phyloP scores from a whole-genome alignment of 2,888 invertebrate genomes.

The Magallana nippona region DNA sequence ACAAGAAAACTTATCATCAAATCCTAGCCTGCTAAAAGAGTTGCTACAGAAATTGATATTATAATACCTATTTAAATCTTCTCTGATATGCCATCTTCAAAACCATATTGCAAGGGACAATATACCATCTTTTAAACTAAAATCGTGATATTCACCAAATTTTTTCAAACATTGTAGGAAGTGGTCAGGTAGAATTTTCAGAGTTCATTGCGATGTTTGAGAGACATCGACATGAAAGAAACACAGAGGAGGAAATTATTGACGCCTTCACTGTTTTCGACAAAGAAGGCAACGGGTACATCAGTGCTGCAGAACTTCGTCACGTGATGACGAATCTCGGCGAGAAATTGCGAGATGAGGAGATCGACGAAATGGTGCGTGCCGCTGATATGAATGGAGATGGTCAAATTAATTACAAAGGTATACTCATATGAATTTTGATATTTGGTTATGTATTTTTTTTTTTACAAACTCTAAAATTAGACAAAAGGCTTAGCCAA shows the following conservation, averaged over 20 bases:
- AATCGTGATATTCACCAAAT: neutral
- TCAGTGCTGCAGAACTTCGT: conserved; percentile 50
- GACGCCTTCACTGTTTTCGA: conserved; percentile 52
- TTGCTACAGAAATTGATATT: too few relatives aligned
- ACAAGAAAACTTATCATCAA: too few relatives aligned
- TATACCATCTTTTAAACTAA: too few relatives aligned
- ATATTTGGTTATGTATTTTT: neutral
- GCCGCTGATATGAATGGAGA: conserved; percentile 51
- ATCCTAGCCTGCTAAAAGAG: too few relatives aligned
- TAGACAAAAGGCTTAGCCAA: too few relatives aligned
- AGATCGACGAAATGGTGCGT: conserved; percentile 52
- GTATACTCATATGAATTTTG: neutral
- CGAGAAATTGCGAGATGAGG: conserved; percentile 49
- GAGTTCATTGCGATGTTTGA: conserved; percentile 49
- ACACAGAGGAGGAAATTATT: conserved; percentile 48
- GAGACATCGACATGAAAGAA: conserved; percentile 46
- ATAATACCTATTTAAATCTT: too few relatives aligned
- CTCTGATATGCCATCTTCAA: too few relatives aligned
- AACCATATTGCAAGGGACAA: too few relatives aligned
- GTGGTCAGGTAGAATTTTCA: conserved; percentile 42
- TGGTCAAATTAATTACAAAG: conserved; percentile 53
- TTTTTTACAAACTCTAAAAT: too few relatives aligned
- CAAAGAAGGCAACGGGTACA: conserved; percentile 54
- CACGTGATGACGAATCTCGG: conserved; percentile 52
- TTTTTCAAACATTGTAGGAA: conserved; percentile 32